phyloP scores from a whole-genome alignment of 1,140 invertebrate species.

The Drosophila miranda region DNA sequence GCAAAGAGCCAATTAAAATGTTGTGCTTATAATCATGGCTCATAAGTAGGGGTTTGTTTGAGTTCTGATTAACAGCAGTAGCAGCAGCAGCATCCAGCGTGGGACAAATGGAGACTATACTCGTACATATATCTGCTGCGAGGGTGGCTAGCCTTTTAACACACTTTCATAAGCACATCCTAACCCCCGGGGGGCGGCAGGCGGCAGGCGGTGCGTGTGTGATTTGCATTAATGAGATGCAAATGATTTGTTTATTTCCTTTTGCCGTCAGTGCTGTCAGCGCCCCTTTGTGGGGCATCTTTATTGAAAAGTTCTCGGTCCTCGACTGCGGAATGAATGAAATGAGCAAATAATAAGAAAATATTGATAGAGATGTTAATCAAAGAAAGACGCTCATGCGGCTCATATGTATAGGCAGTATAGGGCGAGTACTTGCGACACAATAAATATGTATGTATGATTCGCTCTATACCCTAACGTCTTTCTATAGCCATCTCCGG shows the following conservation, averaged over 20 bases:
- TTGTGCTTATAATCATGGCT: slow-evolving; percentile 58
- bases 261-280: slow-evolving; percentile 44
- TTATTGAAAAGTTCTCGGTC: slow-evolving; percentile 70
- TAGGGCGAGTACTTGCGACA: slow-evolving; percentile 35
- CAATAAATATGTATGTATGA: slow-evolving; percentile 66
- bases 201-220: neutral
- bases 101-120: neutral
- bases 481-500: slow-evolving; percentile 11
- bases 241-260: slow-evolving; percentile 74
- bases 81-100: slow-evolving; percentile 25
- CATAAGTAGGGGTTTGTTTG: slow-evolving; percentile 71
- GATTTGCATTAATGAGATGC: slow-evolving; percentile 75
- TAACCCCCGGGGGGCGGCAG: neutral
- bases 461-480: neutral
- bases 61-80: slow-evolving; percentile 61
- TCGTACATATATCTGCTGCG: slow-evolving; percentile 11
- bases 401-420: slow-evolving; percentile 44
- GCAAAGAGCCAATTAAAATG: slow-evolving; percentile 45
- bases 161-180: slow-evolving; percentile 8
- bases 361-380: slow-evolving; percentile 71
- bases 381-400: slow-evolving; percentile 53
- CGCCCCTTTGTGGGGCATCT: slow-evolving; percentile 31
- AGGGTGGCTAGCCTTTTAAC: slow-evolving; percentile 60
- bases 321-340: slow-evolving; percentile 50
- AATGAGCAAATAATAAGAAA: slow-evolving; percentile 72